Evolutionary conservation across 2,797 vertebrate genomes (phyloP), one percentile per base, ranked within the genome.

Genomic region (Muscicapa comitata): DNA sequence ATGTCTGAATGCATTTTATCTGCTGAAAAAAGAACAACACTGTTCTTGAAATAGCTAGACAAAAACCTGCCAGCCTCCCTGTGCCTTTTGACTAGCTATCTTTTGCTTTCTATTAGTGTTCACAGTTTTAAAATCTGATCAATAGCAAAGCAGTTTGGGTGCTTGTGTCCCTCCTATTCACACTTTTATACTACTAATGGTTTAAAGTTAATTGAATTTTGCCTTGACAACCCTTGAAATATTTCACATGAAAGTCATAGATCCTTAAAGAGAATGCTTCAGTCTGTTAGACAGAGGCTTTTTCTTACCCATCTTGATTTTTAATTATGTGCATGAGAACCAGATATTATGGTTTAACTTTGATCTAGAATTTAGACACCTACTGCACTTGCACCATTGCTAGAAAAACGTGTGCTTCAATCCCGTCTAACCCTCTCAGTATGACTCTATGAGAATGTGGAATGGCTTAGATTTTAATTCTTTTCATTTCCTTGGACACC

Each of bases 131-230:
- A 72, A 87, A 86, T 72, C 20, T 78, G 50, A 90, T 85, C 63
- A 88, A 68, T 68, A 66, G 9, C 5, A 10, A 54, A 76, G 26
- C 7, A 62, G 28, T 68, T 77, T 75, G 58, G 23, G 28, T 68
- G 33, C 13, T 47, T 61, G 9, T 48, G 38, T 65, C 58, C 19
- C 24, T 72, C 11, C 10, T 77, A 38, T 59, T 86, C 42, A 83
- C n/a, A 29, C 7, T 77, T 80, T 67, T 47, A 37, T 65, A 29
- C 23, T 83, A 55, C 11, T 50, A 17, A 12, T 73, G 24, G 29
- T 40, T 86, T 93, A 62, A 86, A 88, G 13, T 55, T 83, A 74
- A 89, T 89, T 86, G 33, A 85, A 86, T 83, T 94, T 91, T 92
- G 7, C n/a, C 72, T 83, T 91, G 54, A 70, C 61, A 93, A 70